A percentile compares a stretch with the other conserved stretches of the same genome.
Conservation (phyloP, 2,797 vertebrate species). For the Taeniopygia guttata region DNA sequence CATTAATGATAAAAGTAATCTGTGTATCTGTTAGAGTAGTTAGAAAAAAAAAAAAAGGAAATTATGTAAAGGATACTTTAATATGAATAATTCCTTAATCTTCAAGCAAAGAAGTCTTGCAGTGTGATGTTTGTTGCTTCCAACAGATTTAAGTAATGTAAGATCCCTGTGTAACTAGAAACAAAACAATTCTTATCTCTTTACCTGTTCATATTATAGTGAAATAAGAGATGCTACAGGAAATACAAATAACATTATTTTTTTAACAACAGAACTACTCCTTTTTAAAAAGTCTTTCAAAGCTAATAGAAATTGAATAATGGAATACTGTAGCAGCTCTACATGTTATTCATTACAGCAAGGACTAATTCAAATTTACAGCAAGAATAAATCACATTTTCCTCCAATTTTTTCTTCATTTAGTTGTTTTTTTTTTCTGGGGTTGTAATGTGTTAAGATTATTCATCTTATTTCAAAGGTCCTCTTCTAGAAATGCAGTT, state of each 20-base stretch:
- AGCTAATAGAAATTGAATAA: not conserved
- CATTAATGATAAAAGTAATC: not conserved
- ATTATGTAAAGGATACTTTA: not conserved
- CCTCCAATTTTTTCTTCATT: not conserved
- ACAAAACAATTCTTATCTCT: not conserved
- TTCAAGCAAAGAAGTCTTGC: not conserved
- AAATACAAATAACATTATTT: not conserved
- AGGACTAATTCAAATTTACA: not conserved
- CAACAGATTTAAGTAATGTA: not conserved
- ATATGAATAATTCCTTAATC: not conserved
- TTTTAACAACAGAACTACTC: not conserved
- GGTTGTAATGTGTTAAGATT: not conserved
- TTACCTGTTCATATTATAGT: not conserved
- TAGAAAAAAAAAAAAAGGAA: not conserved
- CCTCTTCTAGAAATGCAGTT: not conserved
- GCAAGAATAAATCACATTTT: not conserved
- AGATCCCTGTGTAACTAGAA: not conserved
- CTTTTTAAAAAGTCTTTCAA: not conserved
- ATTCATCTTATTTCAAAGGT: not conserved
- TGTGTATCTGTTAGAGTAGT: not conserved
- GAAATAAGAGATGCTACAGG: not conserved
- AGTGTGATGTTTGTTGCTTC: fast-evolving
- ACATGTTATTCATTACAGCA: not conserved
- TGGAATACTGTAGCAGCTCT: not conserved
- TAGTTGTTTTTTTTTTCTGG: not conserved